Percentiles rank a stretch among this genome's conserved stretches.
Evolutionary conservation across 2,888 invertebrate genomes (phyloP).

Genomic region (Nebria brevicollis): DNA sequence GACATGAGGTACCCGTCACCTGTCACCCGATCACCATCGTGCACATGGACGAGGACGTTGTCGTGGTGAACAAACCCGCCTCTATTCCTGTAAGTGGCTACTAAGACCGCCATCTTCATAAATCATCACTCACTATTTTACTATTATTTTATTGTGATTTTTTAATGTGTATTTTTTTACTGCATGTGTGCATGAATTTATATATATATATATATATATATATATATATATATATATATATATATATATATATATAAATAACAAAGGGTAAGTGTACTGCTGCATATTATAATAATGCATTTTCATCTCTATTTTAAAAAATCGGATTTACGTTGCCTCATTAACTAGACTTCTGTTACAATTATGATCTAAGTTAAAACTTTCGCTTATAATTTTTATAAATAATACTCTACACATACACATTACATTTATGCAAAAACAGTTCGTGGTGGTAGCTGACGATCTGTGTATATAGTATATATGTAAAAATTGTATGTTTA

Average conservation of each 20-base stretch:
- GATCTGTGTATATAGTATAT: too few relatives aligned
- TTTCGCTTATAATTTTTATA: too few relatives aligned
- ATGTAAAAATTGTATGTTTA: too few relatives aligned
- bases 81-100: conserved; percentile 99
- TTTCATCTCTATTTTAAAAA: too few relatives aligned
- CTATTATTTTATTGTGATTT: background rate
- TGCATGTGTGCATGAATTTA: background rate
- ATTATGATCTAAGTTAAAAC: too few relatives aligned
- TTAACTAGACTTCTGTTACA: too few relatives aligned
- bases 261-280: too few relatives aligned
- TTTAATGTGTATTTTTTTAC: background rate
- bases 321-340: too few relatives aligned
- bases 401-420: too few relatives aligned
- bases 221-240: conserved; percentile 36
- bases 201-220: conserved; percentile 40
- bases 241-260: conserved; percentile 12
- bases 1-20: conserved; percentile 99
- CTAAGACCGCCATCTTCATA: conserved; percentile 74
- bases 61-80: conserved; percentile 99
- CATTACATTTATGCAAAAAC: too few relatives aligned
- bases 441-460: too few relatives aligned
- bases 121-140: background rate
- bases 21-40: conserved; percentile 96
- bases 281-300: too few relatives aligned
- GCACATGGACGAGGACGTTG: conserved; percentile 97